Evolutionary conservation across 30 jellyfish, hydroid and myxozoan species (phyloP).

Genomic region (Aurelia aurita complex sp. Pacific): DNA sequence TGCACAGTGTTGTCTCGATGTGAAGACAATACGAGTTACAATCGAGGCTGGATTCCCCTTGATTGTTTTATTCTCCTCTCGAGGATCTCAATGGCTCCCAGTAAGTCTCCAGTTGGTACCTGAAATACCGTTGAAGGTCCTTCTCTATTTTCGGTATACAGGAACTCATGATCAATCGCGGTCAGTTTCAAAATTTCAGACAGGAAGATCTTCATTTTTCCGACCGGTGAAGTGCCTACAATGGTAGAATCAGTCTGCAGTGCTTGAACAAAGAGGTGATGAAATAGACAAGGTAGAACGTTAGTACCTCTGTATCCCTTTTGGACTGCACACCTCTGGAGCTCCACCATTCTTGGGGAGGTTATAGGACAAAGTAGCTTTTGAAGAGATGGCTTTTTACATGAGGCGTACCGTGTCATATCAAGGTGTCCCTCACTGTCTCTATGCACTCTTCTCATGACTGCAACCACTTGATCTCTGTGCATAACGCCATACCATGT

Average conservation of each 20-base stretch:
- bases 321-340: slow-evolving; percentile 70
- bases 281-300: slow-evolving; percentile 40
- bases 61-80: slow-evolving; percentile 3
- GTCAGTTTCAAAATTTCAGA: slow-evolving; percentile 24
- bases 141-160: slow-evolving; percentile 55
- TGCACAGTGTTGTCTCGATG: neutral
- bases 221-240: slow-evolving; percentile 65
- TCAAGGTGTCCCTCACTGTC: slow-evolving; percentile 69
- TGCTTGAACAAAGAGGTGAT: slow-evolving; percentile 26
- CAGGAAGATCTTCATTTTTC: slow-evolving; percentile 46
- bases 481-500: slow-evolving; percentile 71
- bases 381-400: slow-evolving; percentile 53
- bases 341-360: slow-evolving; percentile 38
- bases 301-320: slow-evolving; percentile 44
- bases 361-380: slow-evolving; percentile 1
- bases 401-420: slow-evolving; percentile 67
- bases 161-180: slow-evolving; percentile 50
- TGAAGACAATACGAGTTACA: neutral
- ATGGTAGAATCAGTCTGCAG: neutral
- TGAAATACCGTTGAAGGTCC: slow-evolving; percentile 64
- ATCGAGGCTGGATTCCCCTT: slow-evolving; percentile 4
- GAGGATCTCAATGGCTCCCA: slow-evolving; percentile 2
- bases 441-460: slow-evolving; percentile 58
- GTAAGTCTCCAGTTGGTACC: slow-evolving; percentile 1
- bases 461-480: slow-evolving; percentile 60